Evolutionary conservation across 2,888 invertebrate species (phyloP).

Genomic region (Morinoia aosen): DNA sequence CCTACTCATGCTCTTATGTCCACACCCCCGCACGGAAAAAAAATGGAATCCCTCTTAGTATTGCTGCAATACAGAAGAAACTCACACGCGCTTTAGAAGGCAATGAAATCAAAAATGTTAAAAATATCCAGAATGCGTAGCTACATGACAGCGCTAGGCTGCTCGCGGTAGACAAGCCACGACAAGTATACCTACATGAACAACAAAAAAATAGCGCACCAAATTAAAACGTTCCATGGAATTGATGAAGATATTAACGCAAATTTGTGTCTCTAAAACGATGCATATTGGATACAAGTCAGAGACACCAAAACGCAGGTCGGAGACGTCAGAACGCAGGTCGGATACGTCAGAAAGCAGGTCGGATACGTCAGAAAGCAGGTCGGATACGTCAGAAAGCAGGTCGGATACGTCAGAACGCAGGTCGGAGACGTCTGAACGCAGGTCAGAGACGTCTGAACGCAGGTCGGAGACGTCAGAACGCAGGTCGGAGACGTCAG

Average conservation of each 20-base stretch:
- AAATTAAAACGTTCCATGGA: background rate
- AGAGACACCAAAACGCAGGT: background rate
- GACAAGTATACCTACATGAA: background rate
- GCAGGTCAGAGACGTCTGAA: background rate
- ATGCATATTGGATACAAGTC: too few relatives aligned
- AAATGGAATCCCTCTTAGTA: background rate
- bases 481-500: background rate
- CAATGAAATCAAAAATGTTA: too few relatives aligned
- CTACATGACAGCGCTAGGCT: background rate
- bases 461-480: background rate
- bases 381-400: background rate
- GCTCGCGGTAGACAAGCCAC: background rate
- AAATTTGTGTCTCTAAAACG: background rate
- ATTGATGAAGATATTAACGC: background rate
- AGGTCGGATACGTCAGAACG: background rate
- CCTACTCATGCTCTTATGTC: background rate
- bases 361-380: background rate
- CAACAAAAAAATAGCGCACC: background rate
- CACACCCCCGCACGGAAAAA: background rate
- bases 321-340: background rate
- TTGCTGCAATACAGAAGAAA: background rate
- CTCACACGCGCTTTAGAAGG: too few relatives aligned
- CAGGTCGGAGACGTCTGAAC: background rate
- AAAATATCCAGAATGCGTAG: background rate
- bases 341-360: background rate